These are phyloP conservation scores for Asteroscopus sphinx DNA, from an alignment of 2,888 invertebrate genomes.

Conservation along the genomic window DNA sequence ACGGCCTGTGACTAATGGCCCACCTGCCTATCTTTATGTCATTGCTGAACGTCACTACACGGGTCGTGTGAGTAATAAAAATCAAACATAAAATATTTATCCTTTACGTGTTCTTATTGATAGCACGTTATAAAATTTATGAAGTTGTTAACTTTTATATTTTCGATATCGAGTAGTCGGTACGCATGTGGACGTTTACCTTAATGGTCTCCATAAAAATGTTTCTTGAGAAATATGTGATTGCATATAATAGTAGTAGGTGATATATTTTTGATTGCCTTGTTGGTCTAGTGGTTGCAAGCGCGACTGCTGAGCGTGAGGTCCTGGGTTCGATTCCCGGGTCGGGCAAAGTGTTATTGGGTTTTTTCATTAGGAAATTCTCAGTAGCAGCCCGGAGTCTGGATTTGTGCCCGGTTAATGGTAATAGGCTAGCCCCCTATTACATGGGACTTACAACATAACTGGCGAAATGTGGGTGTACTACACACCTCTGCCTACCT, in stretches of 20 bases:
- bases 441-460: too few species aligned
- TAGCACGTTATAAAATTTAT: constrained; percentile 81
- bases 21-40: constrained; percentile 59
- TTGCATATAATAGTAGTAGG: constrained; percentile 45
- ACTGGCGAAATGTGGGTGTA: too few species aligned
- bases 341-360: too few species aligned
- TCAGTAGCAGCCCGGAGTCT: too few species aligned
- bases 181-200: constrained; percentile 54
- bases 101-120: constrained; percentile 74
- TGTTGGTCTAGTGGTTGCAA: too few species aligned
- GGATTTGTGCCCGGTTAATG: too few species aligned
- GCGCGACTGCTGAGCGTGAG: too few species aligned
- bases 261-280: too few species aligned
- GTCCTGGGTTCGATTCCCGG: too few species aligned
- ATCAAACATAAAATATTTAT: constrained; percentile 77
- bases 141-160: constrained; percentile 81
- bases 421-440: too few species aligned
- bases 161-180: constrained; percentile 66
- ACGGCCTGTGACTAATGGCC: constrained; percentile 41
- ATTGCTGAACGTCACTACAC: constrained; percentile 52
- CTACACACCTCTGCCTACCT: too few species aligned
- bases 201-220: constrained; percentile 56
- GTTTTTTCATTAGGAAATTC: too few species aligned
- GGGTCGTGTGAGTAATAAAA: constrained; percentile 68
- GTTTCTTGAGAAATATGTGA: constrained; percentile 55